Conservation (phyloP, 2,113 vertebrate species). For the Elachura formosa region DNA sequence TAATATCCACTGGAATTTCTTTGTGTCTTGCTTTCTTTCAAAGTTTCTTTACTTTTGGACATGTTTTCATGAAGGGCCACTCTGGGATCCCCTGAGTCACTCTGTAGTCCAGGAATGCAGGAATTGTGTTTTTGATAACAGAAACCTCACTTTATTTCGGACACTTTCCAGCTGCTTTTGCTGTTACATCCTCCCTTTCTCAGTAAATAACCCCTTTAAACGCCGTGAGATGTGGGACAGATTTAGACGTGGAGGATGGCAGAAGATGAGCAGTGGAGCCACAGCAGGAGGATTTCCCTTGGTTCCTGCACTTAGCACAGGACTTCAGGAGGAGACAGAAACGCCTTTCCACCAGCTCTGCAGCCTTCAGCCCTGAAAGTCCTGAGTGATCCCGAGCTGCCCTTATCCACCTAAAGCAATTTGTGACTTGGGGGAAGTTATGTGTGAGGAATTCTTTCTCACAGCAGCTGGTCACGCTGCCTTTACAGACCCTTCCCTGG, state of each 20-base stretch:
- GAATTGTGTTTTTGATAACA: not conserved
- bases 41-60: not conserved
- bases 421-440: not conserved
- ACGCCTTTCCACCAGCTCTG: not conserved
- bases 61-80: not conserved
- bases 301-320: not conserved
- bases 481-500: not conserved
- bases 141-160: not conserved
- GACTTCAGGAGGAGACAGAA: not conserved
- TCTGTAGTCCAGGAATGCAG: not conserved
- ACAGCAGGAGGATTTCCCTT: not conserved
- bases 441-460: not conserved
- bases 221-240: rapidly evolving
- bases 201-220: not conserved
- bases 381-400: not conserved
- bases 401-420: not conserved
- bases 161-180: not conserved
- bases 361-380: not conserved
- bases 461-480: not conserved
- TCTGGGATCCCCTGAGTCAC: not conserved
- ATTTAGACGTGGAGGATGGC: not conserved
- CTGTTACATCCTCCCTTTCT: not conserved
- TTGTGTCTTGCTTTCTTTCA: not conserved
- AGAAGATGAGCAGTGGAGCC: not conserved
- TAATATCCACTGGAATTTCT: not conserved